Conservation (phyloP, 1,140 invertebrate genomes). For the Macrotrachela quadricornifera region DNA sequence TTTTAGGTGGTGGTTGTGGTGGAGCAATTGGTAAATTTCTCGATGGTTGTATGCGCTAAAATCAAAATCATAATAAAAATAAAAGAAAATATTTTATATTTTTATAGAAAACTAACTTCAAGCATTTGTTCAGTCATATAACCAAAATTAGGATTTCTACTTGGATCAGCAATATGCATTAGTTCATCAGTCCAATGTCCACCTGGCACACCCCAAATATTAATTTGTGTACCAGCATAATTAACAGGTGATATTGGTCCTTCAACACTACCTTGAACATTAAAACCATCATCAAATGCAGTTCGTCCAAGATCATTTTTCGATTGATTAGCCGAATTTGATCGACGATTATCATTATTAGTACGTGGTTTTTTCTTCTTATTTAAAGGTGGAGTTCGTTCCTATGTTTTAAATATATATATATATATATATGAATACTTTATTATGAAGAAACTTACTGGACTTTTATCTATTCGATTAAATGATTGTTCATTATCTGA, state of each 20-base stretch:
- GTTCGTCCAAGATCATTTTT: not conserved
- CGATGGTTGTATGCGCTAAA: constrained; percentile 3
- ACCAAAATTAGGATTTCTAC: constrained; percentile 20
- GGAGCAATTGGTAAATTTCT: not conserved
- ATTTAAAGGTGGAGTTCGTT: not conserved
- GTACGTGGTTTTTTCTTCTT: too few species aligned
- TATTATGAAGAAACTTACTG: not conserved
- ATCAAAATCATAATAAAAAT: not conserved
- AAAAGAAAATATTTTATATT: not conserved
- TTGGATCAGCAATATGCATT: constrained; percentile 1
- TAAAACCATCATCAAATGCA: not conserved
- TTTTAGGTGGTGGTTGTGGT: not conserved
- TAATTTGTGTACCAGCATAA: constrained; percentile 30
- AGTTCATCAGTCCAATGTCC: not conserved
- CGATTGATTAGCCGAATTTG: too few species aligned
- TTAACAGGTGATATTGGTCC: constrained; percentile 28
- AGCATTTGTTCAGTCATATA: constrained; percentile 26
- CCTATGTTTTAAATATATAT: not conserved
- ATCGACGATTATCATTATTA: too few species aligned
- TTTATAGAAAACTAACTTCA: constrained; percentile 14
- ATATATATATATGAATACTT: too few species aligned
- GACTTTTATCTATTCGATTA: not conserved
- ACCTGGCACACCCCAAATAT: constrained; percentile 25
- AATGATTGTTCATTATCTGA: not conserved
- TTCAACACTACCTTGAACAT: constrained; percentile 12